Percentiles rank a stretch among this genome's conserved stretches.
Evolutionary conservation across 2,888 invertebrate genomes (phyloP).

Genomic region (Sepioteuthis lessoniana): DNA sequence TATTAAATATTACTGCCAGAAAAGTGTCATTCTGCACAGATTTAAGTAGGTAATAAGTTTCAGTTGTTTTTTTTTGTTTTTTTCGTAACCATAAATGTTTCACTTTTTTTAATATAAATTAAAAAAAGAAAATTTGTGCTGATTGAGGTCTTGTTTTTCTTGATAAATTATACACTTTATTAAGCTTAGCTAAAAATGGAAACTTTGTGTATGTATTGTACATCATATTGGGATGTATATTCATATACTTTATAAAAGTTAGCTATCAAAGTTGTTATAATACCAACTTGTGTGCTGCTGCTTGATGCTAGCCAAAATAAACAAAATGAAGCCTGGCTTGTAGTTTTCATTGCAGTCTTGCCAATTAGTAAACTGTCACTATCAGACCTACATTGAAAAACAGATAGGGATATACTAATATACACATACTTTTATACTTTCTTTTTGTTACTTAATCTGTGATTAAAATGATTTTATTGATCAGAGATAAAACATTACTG

Average conservation of each 20-base stretch:
- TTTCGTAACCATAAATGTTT: too few relatives aligned
- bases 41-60: too few relatives aligned
- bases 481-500: not conserved
- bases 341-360: not conserved
- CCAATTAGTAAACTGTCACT: not conserved
- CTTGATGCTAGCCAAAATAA: not conserved
- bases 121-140: too few relatives aligned
- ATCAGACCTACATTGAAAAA: not conserved
- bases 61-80: too few relatives aligned
- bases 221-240: too few relatives aligned
- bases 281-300: too few relatives aligned
- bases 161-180: not conserved
- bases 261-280: too few relatives aligned
- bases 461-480: not conserved
- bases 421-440: not conserved
- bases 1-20: too few relatives aligned
- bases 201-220: not conserved
- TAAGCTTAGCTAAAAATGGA: not conserved
- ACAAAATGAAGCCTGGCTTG: not conserved
- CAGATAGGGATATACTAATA: not conserved
- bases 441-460: not conserved
- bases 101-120: too few relatives aligned
- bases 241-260: too few relatives aligned
- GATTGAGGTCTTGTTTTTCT: not conserved
- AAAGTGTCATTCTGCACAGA: too few relatives aligned